phyloP scores from a whole-genome alignment of 2,888 invertebrate genomes.

The Cerceris ruficornis region DNA sequence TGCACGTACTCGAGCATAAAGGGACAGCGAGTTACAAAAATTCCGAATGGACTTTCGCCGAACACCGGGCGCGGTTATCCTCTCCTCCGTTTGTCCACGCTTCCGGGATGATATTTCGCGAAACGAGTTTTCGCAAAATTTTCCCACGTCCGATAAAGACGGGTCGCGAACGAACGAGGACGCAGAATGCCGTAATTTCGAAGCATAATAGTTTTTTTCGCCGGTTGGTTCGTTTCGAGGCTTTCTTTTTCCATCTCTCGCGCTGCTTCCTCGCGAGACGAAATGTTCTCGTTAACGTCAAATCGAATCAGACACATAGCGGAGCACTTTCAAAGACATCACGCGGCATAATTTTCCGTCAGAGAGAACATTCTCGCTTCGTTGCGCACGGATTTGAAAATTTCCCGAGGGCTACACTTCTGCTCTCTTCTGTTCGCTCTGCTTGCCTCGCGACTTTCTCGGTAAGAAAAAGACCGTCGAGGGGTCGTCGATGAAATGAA shows the following conservation, averaged over 20 bases:
- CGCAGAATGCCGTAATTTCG: no score
- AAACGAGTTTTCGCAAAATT: no score
- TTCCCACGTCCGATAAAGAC: no score
- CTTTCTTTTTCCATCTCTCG: constrained; percentile 11
- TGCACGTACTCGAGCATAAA: constrained; percentile 33
- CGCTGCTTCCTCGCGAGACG: constrained; percentile 26
- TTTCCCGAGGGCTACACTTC: constrained; percentile 52
- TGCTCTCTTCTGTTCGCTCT: constrained; percentile 52
- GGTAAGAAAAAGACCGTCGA: constrained; percentile 4
- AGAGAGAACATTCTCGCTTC: constrained; percentile 42
- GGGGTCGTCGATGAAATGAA: constrained; percentile 18
- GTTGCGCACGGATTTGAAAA: constrained; percentile 46
- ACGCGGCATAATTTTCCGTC: constrained; percentile 56
- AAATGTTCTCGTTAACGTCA: constrained; percentile 45
- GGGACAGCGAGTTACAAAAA: constrained; percentile 37
- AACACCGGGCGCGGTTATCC: background rate
- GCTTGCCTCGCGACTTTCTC: constrained; percentile 48
- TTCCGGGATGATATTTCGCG: background rate
- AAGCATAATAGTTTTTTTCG: background rate
- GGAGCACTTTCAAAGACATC: constrained; percentile 40
- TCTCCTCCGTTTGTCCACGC: constrained; percentile 16
- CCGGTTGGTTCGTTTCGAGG: background rate
- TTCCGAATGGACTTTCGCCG: constrained; percentile 28
- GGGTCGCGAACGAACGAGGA: no score
- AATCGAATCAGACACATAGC: constrained; percentile 27